Base-by-base conservation (phyloP, 2,113 vertebrate species). In the Thamnaconus septentrionalis region DNA sequence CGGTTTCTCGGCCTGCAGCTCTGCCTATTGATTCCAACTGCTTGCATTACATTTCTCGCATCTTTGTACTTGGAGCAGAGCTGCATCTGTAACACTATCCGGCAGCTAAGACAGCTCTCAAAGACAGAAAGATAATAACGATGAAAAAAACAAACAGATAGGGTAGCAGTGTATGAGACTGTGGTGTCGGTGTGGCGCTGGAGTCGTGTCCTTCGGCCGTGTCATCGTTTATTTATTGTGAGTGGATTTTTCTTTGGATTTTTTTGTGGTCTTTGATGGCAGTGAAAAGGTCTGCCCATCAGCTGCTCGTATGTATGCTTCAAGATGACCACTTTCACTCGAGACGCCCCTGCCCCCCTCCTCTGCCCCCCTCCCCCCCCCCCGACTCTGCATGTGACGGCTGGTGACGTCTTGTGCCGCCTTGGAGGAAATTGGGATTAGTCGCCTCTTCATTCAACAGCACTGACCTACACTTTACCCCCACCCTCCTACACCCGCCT, bases 391-490 rank as follows among this genome's bases (percentile, higher is more conserved):
- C 31, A n/a, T 18, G 7, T 5, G 18, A 52, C 18, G 50, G n/a
- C n/a, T 7, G 18, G 0, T 40, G 66, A 59, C 71, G 41, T 61
- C 18, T 50, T 9, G 43, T 49, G 69, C 61, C 47, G 42, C 18
- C 56, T 55, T 43, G 39, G 53, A 56, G 59, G 46, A 57, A 75
- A 66, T 71, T 73, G 41, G 61, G 75, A 81, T 72, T 65, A 56
- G 64, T 73, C 58, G 45, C 39, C 71, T 40, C 65, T 74, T 52
- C 57, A 46, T 31, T 66, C 44, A 52, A 63, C 57, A 77, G 66
- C 57, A 69, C 12, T 41, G 66, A 79, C 74, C 71, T 70, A 47
- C 48, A 53, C 61, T 69, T 73, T 64, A 64, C 73, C 70, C 64
- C 53, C 48, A 50, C 18, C 18, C 18, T 31, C 18, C 18, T 2